phyloP scores from a whole-genome alignment of 2,113 vertebrate genomes.

The Machaerirhynchus nigripectus region DNA sequence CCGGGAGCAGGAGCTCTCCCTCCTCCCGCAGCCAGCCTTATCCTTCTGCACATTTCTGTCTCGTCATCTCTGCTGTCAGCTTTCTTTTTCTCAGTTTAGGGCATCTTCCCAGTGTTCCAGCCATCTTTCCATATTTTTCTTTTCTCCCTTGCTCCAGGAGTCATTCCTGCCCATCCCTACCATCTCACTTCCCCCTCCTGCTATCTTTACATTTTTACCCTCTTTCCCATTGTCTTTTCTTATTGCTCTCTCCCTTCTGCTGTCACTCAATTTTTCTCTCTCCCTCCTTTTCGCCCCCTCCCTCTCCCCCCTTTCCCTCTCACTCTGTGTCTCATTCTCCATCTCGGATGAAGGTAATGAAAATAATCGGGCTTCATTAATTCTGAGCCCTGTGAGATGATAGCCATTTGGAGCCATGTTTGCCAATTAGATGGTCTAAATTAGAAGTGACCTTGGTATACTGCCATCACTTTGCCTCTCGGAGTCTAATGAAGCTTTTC shows the following conservation, averaged over 20 bases:
- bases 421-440: conserved; percentile 98
- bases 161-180: not conserved
- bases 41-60: not conserved
- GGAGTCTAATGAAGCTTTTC: conserved; percentile 89
- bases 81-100: not conserved
- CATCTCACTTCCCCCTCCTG: not conserved
- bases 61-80: not conserved
- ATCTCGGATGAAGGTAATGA: conserved; percentile 91
- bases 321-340: conserved; percentile 82
- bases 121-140: not conserved
- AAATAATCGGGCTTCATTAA: conserved; percentile 99
- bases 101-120: not conserved
- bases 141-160: not conserved
- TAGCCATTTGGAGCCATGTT: conserved; percentile 97
- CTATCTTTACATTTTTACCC: not conserved
- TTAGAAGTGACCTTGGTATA: conserved; percentile 98
- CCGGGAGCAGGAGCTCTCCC: not conserved
- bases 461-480: conserved; percentile 84
- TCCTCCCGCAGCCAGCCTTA: not conserved
- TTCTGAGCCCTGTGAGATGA: conserved; percentile 92
- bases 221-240: conserved; percentile 53
- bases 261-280: conserved; percentile 63
- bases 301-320: conserved; percentile 44
- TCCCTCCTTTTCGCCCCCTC: conserved; percentile 10
- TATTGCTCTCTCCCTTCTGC: conserved; percentile 61